Evolutionary conservation across 2,113 vertebrate genomes (phyloP).

Genomic region (Plecotus auritus): DNA sequence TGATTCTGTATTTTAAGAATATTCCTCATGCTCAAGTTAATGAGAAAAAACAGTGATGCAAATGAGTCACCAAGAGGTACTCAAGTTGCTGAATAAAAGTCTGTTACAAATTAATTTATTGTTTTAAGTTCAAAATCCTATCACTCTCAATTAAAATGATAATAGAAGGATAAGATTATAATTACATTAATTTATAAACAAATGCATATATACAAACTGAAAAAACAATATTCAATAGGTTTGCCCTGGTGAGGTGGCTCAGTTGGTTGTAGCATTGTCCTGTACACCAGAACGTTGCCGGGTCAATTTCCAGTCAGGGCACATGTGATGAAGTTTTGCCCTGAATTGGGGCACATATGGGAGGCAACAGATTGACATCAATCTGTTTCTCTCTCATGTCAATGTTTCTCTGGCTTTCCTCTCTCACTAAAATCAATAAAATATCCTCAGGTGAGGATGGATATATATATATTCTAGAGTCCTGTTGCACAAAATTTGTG

Average conservation of each 20-base stretch:
- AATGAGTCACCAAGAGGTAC: not conserved
- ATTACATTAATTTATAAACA: not conserved
- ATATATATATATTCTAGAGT: no score
- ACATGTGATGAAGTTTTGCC: not conserved
- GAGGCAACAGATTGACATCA: not conserved
- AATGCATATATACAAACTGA: not conserved
- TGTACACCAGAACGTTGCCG: not conserved
- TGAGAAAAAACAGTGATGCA: not conserved
- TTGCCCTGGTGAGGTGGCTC: not conserved
- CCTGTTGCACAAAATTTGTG: no score
- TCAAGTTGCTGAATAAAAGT: not conserved
- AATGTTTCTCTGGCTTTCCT: not conserved
- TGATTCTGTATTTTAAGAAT: slow-evolving; percentile 14
- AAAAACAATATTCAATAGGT: not conserved
- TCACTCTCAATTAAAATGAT: not conserved
- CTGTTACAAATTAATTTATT: not conserved
- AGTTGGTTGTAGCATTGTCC: not conserved
- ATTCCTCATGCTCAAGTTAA: not conserved
- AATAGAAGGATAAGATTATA: not conserved
- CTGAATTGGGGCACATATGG: not conserved
- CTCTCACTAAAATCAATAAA: not conserved
- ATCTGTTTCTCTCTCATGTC: not conserved
- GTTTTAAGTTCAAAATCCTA: not conserved
- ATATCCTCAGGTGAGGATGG: not conserved
- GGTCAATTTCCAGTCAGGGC: not conserved